phyloP scores from a whole-genome alignment of 2,888 invertebrate genomes.

The Lepeophtheirus nordmannii region DNA sequence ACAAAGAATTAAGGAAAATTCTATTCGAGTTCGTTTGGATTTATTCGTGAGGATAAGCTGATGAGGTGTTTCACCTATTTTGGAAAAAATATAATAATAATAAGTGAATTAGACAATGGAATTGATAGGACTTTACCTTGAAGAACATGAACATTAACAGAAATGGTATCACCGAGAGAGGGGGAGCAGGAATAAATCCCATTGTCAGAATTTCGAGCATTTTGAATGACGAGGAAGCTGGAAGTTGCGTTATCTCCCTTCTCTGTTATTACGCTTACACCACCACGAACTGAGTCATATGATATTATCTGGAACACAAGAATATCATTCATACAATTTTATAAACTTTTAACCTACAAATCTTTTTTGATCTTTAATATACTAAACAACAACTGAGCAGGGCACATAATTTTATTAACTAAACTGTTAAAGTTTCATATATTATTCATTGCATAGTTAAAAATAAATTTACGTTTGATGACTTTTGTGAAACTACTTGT shows the following conservation, averaged over 20 bases:
- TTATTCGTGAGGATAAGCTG: neutral
- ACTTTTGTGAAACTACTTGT: no score
- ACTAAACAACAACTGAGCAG: neutral
- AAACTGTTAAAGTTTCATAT: no score
- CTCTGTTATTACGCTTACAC: slow-evolving; percentile 72
- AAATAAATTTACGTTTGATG: no score
- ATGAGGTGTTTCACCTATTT: neutral
- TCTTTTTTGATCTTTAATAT: neutral
- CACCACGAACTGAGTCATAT: slow-evolving; percentile 78
- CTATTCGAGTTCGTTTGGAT: neutral
- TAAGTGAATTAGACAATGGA: neutral
- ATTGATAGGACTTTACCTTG: slow-evolving; percentile 49
- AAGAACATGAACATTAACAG: slow-evolving; percentile 77
- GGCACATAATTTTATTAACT: no score
- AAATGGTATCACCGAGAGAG: slow-evolving; percentile 77
- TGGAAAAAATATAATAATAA: neutral
- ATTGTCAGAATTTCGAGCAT: slow-evolving; percentile 59
- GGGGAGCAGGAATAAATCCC: slow-evolving; percentile 86
- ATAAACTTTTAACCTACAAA: neutral
- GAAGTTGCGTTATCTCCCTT: slow-evolving; percentile 79
- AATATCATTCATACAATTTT: neutral
- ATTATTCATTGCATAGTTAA: no score
- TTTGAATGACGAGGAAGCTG: slow-evolving; percentile 63
- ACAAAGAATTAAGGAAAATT: no score
- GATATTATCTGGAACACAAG: slow-evolving; percentile 61